Base-by-base conservation (phyloP, 1,140 invertebrate species). In the Pseudomyrmex sp. region DNA sequence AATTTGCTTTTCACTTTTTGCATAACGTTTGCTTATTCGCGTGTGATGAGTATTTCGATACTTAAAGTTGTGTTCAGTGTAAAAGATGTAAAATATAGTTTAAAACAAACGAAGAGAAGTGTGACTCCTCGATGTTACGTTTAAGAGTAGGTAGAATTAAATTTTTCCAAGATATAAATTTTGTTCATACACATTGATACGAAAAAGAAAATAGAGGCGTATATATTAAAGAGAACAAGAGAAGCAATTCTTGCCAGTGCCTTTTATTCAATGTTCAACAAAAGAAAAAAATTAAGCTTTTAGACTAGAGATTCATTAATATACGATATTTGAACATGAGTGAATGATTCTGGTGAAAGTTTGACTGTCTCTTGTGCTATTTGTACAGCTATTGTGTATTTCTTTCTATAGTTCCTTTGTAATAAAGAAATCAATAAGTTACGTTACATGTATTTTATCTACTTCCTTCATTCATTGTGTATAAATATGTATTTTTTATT, bases 341-440 rank as follows among this genome's bases (percentile, higher is more conserved):
- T 79, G 74, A 87, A 84, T 88, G 46, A 70, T 85, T 87, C 85
- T 72, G 63, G 69, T 69, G 20, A 80, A 79, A 80, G 58, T 74
- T 52, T 73, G 63, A 72, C 72, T 85, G 50, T 85, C 75, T 76
- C 86, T 85, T 85, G 52, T 61, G 62, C 58, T 77, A 59, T 73
- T 69, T 68, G 59, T 77, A 88, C 9, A 83, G 26, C 54, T 66
- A 79, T 50, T 85, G 76, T 86, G n/a, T 73, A 84, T 74, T 79
- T 82, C 82, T 88, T 89, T 85, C 69, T 85, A 89, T 80, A 86
- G 56, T 88, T 89, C 87, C 80, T 89, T 86, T 86, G 20, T 88
- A 88, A 76, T 77, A 54, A 88, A 85, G 61, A 84, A 80, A 84
- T 66, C 48, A 82, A 80, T 50, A 75, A 61, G 54, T 86, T 86